phyloP scores from a whole-genome alignment of 2,113 vertebrate genomes.

The Copsychus sechellarum region DNA sequence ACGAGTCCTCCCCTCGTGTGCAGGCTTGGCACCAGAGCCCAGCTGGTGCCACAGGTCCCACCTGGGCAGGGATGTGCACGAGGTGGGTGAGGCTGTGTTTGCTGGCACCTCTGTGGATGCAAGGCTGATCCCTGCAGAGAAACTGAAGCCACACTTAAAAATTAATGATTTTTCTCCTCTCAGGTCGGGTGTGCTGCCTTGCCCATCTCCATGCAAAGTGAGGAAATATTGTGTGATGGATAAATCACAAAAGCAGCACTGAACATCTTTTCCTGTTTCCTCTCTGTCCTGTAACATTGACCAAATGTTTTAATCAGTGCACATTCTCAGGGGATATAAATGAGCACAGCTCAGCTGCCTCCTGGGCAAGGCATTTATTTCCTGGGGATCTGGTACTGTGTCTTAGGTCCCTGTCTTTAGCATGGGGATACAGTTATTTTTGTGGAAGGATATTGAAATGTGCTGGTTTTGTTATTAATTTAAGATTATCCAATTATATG shows the following conservation, averaged over 20 bases:
- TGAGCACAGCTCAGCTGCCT: background rate
- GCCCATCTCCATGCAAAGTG: background rate
- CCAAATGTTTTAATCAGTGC: background rate
- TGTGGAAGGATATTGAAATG: background rate
- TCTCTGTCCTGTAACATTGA: background rate
- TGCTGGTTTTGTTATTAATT: background rate
- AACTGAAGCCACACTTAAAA: background rate
- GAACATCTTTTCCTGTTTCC: background rate
- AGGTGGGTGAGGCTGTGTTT: too few species aligned
- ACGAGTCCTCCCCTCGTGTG: rapidly evolving
- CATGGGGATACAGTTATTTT: background rate
- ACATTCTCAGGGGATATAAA: background rate
- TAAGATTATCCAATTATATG: background rate
- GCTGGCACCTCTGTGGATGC: background rate
- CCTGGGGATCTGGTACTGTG: background rate
- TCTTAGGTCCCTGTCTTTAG: background rate
- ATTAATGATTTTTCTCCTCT: background rate
- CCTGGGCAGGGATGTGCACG: too few species aligned
- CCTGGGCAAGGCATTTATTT: background rate
- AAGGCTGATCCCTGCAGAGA: background rate
- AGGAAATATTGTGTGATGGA: background rate
- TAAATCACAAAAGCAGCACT: background rate
- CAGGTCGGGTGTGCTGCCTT: rapidly evolving
- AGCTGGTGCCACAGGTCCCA: background rate
- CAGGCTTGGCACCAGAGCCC: background rate